Conservation (phyloP, 2,113 vertebrate genomes). For the Pionites leucogaster region DNA sequence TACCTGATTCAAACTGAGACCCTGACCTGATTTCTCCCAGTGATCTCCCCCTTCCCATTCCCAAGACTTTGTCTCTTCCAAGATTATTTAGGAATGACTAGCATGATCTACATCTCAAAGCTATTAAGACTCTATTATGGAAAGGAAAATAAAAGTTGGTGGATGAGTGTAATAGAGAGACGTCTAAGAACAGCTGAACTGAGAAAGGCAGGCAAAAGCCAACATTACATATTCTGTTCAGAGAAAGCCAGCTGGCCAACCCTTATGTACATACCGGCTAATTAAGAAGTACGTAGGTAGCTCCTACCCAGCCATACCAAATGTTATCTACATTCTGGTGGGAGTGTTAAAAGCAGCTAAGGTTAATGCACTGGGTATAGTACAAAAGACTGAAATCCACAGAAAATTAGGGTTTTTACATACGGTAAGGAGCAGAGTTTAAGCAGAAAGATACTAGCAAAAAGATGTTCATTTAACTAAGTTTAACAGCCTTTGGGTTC, state of each 20-base stretch:
- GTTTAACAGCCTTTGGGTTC: not conserved
- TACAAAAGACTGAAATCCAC: not conserved
- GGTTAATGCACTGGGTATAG: not conserved
- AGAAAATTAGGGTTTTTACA: not conserved
- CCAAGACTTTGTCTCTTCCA: not conserved
- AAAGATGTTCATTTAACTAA: not conserved
- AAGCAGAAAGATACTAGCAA: not conserved
- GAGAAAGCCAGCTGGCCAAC: constrained; percentile 32
- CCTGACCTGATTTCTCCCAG: not conserved
- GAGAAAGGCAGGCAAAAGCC: constrained; percentile 36
- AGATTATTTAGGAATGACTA: not conserved
- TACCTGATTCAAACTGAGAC: not conserved
- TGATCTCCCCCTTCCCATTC: not conserved
- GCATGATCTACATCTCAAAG: not conserved
- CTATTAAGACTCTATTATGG: not conserved
- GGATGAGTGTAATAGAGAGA: not conserved
- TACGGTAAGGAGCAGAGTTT: not conserved
- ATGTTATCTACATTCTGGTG: not conserved
- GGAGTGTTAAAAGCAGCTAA: not conserved
- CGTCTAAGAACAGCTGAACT: not conserved
- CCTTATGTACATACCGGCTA: not conserved
- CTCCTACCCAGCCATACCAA: not conserved
- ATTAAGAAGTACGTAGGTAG: constrained; percentile 6
- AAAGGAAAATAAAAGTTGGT: not conserved
- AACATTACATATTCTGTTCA: not conserved